Base-by-base conservation (phyloP, 2,113 vertebrate genomes). In the Illadopsis cleaveri region DNA sequence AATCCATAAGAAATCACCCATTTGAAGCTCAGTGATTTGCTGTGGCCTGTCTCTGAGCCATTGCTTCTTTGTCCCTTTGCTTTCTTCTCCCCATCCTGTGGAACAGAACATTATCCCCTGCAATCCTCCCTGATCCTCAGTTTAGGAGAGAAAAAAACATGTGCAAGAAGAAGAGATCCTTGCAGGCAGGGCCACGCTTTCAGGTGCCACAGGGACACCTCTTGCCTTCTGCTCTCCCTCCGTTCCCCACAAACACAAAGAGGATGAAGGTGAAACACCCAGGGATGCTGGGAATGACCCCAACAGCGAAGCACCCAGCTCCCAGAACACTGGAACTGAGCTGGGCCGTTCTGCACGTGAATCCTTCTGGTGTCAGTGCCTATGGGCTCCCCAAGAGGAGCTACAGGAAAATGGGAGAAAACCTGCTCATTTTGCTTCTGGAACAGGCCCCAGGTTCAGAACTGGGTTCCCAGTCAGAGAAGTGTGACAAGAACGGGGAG, bases 271-370 rank as follows among this genome's bases (percentile, higher is more conserved):
- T 30, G 3, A 71, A 68, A 42, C 19, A 56, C 11, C 12, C 50
- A 28, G 10, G 5, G 44, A 40, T 13, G 37, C n/a, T 1, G 1
- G 35, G 30, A 54, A 23, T 23, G 42, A 68, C 6, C 58, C 33
- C 58, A 56, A 2, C 22, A 90, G 82, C 2, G 8, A 68, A 72
- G 50, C 7, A 64, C 15, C 10, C 23, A 19, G 25, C 2, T 45
- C 38, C 68, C 48, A 17, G 56, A 27, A 44, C 53, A 23, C 54
- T 72, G 15, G 24, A 69, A 24, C 7, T 10, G 50, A 42, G 35
- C 8, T 25, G 47, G 30, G 31, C 4, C 1, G 0, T 53, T 65
- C 65, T 40, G n/a, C 28, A 6, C 0, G 0, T 24, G 37, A 62
- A 77, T 50, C 35, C 33, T 50, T 60, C 47, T 65, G 38, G 35